Evolutionary conservation across 2,797 vertebrate genomes (phyloP).

Genomic region (Parotocinclus haroldoi): DNA sequence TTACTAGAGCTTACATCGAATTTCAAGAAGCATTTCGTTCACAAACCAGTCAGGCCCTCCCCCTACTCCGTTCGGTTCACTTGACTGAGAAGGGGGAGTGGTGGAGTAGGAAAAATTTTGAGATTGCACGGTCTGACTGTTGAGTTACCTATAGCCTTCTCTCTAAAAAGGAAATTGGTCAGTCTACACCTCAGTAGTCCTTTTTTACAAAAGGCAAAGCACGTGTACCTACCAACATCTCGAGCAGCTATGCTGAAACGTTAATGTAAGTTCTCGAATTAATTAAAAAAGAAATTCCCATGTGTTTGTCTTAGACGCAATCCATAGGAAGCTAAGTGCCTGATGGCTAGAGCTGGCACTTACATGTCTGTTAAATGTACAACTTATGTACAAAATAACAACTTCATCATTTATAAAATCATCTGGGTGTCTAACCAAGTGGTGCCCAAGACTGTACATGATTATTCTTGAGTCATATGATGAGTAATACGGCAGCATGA

Average conservation of each 20-base stretch:
- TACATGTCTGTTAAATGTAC: slow-evolving; percentile 13
- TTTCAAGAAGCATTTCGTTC: neutral
- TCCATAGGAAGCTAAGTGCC: slow-evolving; percentile 21
- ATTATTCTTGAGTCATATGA: too few species aligned
- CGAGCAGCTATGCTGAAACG: slow-evolving; percentile 1
- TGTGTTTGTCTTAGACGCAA: slow-evolving; percentile 5
- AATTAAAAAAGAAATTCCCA: slow-evolving; percentile 14
- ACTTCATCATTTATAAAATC: too few species aligned
- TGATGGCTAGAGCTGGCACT: slow-evolving; percentile 12
- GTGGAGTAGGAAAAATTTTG: too few species aligned
- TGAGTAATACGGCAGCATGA: too few species aligned
- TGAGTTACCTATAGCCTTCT: neutral
- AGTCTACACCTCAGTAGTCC: neutral
- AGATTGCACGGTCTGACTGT: neutral
- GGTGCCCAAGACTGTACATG: too few species aligned
- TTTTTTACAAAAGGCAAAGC: neutral
- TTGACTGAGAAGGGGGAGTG: too few species aligned
- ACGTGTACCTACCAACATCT: neutral
- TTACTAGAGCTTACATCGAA: neutral
- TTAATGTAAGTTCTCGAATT: too few species aligned
- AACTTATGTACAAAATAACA: too few species aligned
- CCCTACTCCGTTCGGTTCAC: too few species aligned
- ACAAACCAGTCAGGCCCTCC: neutral
- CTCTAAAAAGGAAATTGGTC: too few species aligned
- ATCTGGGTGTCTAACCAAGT: too few species aligned